Conservation (phyloP, 2,888 invertebrate species). For the Campopleginae sp. region DNA sequence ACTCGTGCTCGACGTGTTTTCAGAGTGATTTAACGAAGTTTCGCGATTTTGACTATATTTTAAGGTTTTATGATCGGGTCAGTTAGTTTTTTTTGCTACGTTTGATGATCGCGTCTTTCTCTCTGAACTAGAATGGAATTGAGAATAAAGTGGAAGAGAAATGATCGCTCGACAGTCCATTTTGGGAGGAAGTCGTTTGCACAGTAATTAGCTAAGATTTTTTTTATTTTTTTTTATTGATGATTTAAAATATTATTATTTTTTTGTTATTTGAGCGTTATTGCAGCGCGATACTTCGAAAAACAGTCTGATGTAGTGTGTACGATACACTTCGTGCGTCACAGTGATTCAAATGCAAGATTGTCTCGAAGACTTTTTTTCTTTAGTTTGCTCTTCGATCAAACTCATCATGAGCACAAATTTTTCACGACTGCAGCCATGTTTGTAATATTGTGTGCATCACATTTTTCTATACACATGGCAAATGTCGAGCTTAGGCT, state of each 20-base stretch:
- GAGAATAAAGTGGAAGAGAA: conserved; percentile 60
- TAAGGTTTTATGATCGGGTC: conserved; percentile 33
- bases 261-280: conserved; percentile 34
- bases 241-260: conserved; percentile 1
- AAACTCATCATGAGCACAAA: conserved; percentile 11
- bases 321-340: conserved; percentile 5
- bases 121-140: conserved; percentile 56
- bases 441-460: not conserved
- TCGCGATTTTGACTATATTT: conserved; percentile 11
- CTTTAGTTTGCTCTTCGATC: not conserved
- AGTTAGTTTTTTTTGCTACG: conserved; percentile 5
- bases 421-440: conserved; percentile 6
- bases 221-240: not conserved
- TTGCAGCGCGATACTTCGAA: conserved; percentile 20
- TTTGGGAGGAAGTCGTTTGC: conserved; percentile 39
- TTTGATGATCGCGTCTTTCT: conserved; percentile 13
- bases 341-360: conserved; percentile 33
- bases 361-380: conserved; percentile 48
- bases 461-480: not conserved
- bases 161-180: conserved; percentile 49
- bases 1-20: conserved; percentile 22
- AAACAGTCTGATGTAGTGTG: conserved; percentile 28
- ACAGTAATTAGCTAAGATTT: conserved; percentile 1
- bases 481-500: conserved; percentile 10
- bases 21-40: conserved; percentile 40